phyloP scores from a whole-genome alignment of 2,113 vertebrate genomes.

The Silurus meridionalis region DNA sequence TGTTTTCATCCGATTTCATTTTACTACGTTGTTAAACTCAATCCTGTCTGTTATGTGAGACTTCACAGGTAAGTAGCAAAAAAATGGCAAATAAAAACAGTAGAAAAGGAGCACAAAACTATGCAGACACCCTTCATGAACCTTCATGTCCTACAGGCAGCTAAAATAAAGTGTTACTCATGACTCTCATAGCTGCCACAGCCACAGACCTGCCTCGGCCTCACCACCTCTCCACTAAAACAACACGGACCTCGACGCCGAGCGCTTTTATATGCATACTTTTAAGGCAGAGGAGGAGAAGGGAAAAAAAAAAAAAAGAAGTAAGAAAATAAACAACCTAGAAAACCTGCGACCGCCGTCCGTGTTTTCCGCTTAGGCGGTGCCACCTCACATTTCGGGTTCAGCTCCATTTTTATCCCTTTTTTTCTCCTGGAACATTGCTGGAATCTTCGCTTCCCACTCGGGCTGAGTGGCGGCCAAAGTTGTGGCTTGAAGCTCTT shows the following conservation, averaged over 20 bases:
- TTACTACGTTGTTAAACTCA: not conserved
- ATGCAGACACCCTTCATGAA: not conserved
- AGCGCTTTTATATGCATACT: conserved; percentile 35
- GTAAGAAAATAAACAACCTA: conserved; percentile 48
- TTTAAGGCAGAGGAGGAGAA: conserved; percentile 22
- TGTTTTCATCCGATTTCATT: not conserved
- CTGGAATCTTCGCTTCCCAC: conserved; percentile 65
- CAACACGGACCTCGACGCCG: conserved; percentile 23
- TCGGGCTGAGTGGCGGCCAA: conserved; percentile 86
- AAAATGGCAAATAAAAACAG: not conserved
- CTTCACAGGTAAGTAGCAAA: conserved; percentile 1
- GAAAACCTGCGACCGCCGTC: conserved; percentile 87
- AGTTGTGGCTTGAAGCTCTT: conserved; percentile 80
- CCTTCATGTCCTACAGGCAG: not conserved
- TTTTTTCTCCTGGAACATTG: conserved; percentile 89
- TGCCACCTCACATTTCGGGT: conserved; percentile 92
- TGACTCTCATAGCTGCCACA: conserved; percentile 37
- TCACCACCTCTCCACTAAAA: conserved; percentile 44
- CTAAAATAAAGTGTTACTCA: conserved; percentile 45
- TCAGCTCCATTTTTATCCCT: conserved; percentile 86
- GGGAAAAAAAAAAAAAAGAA: conserved; percentile 29
- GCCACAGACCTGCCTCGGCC: conserved; percentile 53
- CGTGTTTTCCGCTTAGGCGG: conserved; percentile 91
- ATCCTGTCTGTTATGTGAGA: not conserved
- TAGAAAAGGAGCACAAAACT: not conserved